These are phyloP conservation scores for Chloroceryle inda DNA, from an alignment of 2,797 vertebrate genomes.

Conservation along the genomic window DNA sequence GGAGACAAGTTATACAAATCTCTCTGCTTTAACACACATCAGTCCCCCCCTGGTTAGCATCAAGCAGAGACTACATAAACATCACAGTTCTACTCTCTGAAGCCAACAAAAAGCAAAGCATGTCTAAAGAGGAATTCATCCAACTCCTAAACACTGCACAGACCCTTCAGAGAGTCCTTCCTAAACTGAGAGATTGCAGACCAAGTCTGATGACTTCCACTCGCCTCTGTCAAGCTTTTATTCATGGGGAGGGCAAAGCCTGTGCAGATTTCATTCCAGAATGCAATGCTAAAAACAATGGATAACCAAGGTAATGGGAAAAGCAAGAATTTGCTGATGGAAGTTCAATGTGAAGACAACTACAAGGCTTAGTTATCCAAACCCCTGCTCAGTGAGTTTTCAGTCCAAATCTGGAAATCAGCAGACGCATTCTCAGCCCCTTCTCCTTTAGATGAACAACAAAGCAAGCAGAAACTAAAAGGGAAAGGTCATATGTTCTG, in stretches of 20 bases:
- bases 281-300: neutral
- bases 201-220: neutral
- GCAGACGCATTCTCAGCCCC: rapidly evolving
- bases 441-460: neutral
- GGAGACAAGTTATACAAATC: neutral
- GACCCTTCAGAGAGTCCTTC: neutral
- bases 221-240: neutral
- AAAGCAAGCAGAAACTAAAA: neutral
- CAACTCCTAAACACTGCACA: neutral
- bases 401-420: neutral
- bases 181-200: neutral
- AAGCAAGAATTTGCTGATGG: neutral
- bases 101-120: neutral
- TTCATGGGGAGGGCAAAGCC: neutral
- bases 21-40: neutral
- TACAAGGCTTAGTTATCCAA: neutral
- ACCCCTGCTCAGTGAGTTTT: neutral
- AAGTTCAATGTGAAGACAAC: neutral
- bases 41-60: neutral
- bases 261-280: neutral
- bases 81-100: neutral
- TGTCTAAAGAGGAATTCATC: neutral
- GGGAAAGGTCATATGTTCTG: neutral
- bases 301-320: neutral
- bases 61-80: neutral